Base-by-base conservation (phyloP, 1,140 invertebrate genomes). In the Xylocopa sonorina region DNA sequence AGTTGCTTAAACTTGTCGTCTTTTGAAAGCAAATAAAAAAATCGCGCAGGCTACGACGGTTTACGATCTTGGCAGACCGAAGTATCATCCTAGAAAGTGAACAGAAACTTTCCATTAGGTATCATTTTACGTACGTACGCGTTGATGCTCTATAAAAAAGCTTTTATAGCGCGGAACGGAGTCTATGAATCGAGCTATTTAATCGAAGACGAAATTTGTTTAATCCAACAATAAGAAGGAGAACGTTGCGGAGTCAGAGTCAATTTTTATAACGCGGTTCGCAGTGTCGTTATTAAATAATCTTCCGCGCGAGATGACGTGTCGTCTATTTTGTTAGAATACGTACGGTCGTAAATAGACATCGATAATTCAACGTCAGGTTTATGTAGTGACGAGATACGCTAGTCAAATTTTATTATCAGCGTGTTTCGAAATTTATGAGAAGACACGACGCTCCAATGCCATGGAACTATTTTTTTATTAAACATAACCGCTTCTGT, bases 401-500 rank as follows among this genome's bases (percentile, higher is more conserved):
- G 4, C 12, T 1, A 7, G 27, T 1, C 18, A 41, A 57, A 58
- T 29, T 46, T 71, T 46, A 48, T n/a, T 48, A 4, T 46, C 21
- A 2, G 24, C 67, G n/a, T 69, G 57, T 43, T 69, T 69, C 51
- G 57, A 57, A 43, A 6, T 43, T 69, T 57, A 55, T 18, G 51
- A 10, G 51, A 55, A 1, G 29, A 2, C 64, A 3, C 6, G 2
- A 16, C 50, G 29, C n/a, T 34, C 51, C n/a, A n/a, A n/a, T n/a
- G n/a, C n/a, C n/a, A n/a, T n/a, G n/a, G 5, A 9, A 38, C n/a
- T 4, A 27, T 21, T 29, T 48, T 12, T 12, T 46, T 1, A n/a
- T 10, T 10, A 24, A 34, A 21, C 16, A 21, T 21, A 50, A 10
- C 10, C 7, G n/a, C 50, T 18, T 50, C 1, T 63, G 12, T 21